Conservation (phyloP, 2,113 vertebrate genomes). For the Chionodraco myersi region DNA sequence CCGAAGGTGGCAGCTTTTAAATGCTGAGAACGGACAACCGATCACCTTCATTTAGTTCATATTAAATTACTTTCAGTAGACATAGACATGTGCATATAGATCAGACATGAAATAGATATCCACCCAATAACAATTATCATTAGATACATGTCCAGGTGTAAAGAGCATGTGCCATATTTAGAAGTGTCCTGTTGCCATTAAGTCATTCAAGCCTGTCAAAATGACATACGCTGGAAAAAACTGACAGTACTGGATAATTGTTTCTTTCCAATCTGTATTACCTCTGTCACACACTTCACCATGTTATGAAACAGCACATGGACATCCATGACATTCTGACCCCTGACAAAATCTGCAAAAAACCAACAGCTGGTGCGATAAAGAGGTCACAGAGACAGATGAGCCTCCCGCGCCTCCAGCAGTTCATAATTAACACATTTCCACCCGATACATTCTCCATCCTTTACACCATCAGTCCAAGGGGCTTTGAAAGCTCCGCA, state of each 20-base stretch:
- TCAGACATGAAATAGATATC: neutral
- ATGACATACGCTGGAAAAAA: constrained; percentile 8
- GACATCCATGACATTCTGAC: constrained; percentile 15
- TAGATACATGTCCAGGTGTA: constrained; percentile 10
- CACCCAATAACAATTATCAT: neutral
- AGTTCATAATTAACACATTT: constrained; percentile 74
- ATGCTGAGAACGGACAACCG: constrained; percentile 10
- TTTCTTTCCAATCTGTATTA: constrained; percentile 15
- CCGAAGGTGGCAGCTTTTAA: constrained; percentile 43
- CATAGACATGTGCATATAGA: neutral
- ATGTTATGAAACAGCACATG: constrained; percentile 10
- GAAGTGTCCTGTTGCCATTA: neutral
- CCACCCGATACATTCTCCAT: constrained; percentile 62
- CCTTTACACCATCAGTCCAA: constrained; percentile 32
- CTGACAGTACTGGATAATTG: constrained; percentile 21
- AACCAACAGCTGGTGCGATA: constrained; percentile 57
- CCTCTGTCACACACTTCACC: constrained; percentile 42
- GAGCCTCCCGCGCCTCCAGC: constrained; percentile 51
- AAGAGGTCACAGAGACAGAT: constrained; percentile 51
- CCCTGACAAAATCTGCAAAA: constrained; percentile 35
- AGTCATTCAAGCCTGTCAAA: constrained; percentile 24
- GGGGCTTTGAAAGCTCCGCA: constrained; percentile 45
- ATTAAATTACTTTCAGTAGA: constrained; percentile 25
- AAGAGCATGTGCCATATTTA: constrained; percentile 1
- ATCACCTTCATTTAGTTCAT: neutral